These are phyloP conservation scores for Nemapogon koenigi DNA, from an alignment of 2,888 invertebrate genomes.

Conservation along the genomic window DNA sequence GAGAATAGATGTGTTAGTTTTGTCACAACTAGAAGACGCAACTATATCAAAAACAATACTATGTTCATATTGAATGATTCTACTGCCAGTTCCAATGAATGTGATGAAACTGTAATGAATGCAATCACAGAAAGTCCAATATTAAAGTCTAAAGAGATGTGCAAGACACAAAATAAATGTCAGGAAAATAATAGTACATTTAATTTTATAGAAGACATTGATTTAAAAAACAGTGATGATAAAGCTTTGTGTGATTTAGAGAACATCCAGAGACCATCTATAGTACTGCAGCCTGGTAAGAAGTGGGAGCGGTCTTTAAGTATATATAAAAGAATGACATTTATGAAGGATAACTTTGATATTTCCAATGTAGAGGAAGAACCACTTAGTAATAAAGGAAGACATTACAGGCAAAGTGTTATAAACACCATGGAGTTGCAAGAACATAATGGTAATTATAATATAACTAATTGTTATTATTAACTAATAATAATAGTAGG, in stretches of 20 bases:
- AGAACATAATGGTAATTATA: conserved; percentile 37
- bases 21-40: conserved; percentile 46
- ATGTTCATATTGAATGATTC: conserved; percentile 32
- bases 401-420: conserved; percentile 63
- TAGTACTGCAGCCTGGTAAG: conserved; percentile 70
- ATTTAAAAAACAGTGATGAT: background rate
- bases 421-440: conserved; percentile 60
- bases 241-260: background rate
- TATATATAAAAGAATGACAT: conserved; percentile 58
- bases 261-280: conserved; percentile 13
- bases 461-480: no score
- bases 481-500: no score
- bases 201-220: background rate
- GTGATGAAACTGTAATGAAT: conserved; percentile 32
- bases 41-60: conserved; percentile 32
- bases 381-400: conserved; percentile 44
- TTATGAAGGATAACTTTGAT: conserved; percentile 40
- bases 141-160: background rate
- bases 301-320: conserved; percentile 72
- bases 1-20: conserved; percentile 35
- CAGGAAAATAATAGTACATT: background rate
- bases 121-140: no score
- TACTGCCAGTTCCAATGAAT: conserved; percentile 25
- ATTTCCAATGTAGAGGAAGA: conserved; percentile 45
- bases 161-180: background rate